Conservation (phyloP, 2,888 invertebrate species). For the Plusia festucae region DNA sequence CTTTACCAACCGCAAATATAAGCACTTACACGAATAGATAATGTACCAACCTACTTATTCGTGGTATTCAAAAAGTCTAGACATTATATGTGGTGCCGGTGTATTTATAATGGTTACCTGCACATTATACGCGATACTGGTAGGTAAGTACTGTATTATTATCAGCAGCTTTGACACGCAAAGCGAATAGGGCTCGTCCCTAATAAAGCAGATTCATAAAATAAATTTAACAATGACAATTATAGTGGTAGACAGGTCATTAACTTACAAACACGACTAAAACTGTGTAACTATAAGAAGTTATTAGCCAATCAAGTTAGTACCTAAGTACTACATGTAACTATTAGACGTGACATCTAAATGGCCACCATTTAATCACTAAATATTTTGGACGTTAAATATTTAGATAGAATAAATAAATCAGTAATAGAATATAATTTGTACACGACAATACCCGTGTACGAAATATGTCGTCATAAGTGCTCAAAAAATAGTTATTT, state of each 20-base stretch:
- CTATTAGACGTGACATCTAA: neutral
- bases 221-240: slow-evolving; percentile 14
- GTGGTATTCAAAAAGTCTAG: slow-evolving; percentile 29
- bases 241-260: slow-evolving; percentile 21
- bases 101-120: slow-evolving; percentile 37
- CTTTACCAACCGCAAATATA: neutral
- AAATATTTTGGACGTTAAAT: neutral
- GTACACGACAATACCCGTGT: too few species aligned
- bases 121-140: slow-evolving; percentile 30
- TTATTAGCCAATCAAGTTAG: too few species aligned
- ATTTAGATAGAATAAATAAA: neutral
- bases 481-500: too few species aligned
- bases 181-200: slow-evolving; percentile 31
- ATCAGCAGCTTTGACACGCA: slow-evolving; percentile 39
- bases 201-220: slow-evolving; percentile 13
- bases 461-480: too few species aligned
- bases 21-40: neutral
- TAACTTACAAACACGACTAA: slow-evolving; percentile 13
- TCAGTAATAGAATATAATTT: too few species aligned
- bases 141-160: slow-evolving; percentile 33
- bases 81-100: slow-evolving; percentile 21
- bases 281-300: too few species aligned
- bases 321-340: too few species aligned
- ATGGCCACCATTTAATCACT: neutral
- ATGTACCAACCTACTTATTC: slow-evolving; percentile 12